Evolutionary conservation across 1,140 invertebrate genomes (phyloP), one percentile per base, ranked within the genome.

Genomic region (Coenobita brevimanus): DNA sequence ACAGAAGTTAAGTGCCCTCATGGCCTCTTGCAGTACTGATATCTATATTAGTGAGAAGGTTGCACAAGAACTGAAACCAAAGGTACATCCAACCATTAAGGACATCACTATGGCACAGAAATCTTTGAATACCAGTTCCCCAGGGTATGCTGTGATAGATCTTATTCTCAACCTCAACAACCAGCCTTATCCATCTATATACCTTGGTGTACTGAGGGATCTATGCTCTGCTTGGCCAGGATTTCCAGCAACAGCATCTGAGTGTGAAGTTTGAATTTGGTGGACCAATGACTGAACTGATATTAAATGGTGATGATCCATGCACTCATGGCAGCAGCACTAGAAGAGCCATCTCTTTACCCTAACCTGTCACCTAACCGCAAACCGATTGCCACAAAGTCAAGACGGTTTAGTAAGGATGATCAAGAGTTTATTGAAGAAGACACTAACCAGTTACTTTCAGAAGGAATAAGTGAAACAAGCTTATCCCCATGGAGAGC

Each of bases 401-500:
- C 82, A 46, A 57, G 71, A n/a, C 30, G 24, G 1, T 75, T 60
- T 50, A 76, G 46, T 67, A 54, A 82, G 41, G 81, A 71, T 54
- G 41, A 54, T 64, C 30, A 78, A 30, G 41, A 43, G 46, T 78
- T 78, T 46, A 78, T 41, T 46, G 75, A 41, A 46, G 75, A 78
- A 24, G 75, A 78, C n/a, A 78, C 46, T 13, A 78, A 46, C 75
- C 38, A 46, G 21, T n/a, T 46, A 6, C 79, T 81, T 21, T 15
- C 60, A 1, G 54, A 64, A 64, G 24, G 80, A 27, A 43, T 30
- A 8, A 67, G 8, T 82, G 80, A 82, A 71, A 27, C 33, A 67
- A 80, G 78, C 50, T 80, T 24, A 82, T 82, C 80, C 67, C 62
- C 80, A 69, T 82, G 80, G 62, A 10, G 38, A 10, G 62, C 80